phyloP scores from a whole-genome alignment of 2,888 invertebrate species.

The Alloscopus bannaensis region DNA sequence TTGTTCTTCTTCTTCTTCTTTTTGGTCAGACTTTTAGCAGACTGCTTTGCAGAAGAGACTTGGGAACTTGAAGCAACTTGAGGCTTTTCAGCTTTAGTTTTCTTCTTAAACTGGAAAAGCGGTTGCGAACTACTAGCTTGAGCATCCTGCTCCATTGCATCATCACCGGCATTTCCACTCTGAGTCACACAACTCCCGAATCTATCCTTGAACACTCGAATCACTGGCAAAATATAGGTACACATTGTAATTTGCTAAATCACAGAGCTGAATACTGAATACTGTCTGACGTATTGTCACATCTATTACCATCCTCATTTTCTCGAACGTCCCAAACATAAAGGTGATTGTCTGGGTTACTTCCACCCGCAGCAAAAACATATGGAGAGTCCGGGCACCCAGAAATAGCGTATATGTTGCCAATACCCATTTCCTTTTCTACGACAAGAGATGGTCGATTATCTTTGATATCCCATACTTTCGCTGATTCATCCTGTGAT shows the following conservation, averaged over 20 bases:
- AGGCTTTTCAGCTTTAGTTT: not conserved
- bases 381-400: slow-evolving; percentile 89
- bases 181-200: slow-evolving; percentile 8
- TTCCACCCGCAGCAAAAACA: slow-evolving; percentile 89
- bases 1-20: slow-evolving; percentile 42
- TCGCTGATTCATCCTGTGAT: slow-evolving; percentile 87
- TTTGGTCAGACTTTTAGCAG: slow-evolving; percentile 33
- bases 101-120: slow-evolving; percentile 35
- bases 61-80: not conserved
- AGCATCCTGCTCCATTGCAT: slow-evolving; percentile 28
- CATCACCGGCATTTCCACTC: not conserved
- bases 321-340: slow-evolving; percentile 81
- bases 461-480: slow-evolving; percentile 85
- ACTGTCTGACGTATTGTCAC: slow-evolving; percentile 80
- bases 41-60: not conserved
- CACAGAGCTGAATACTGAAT: too few species aligned
- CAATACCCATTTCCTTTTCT: slow-evolving; percentile 81
- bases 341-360: slow-evolving; percentile 86
- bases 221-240: too few species aligned
- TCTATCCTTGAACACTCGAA: slow-evolving; percentile 60
- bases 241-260: too few species aligned
- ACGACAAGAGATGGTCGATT: slow-evolving; percentile 74
- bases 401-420: slow-evolving; percentile 83
- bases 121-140: not conserved
- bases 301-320: too few species aligned